Conservation (phyloP, 2,113 vertebrate species). For the Cariama cristata region DNA sequence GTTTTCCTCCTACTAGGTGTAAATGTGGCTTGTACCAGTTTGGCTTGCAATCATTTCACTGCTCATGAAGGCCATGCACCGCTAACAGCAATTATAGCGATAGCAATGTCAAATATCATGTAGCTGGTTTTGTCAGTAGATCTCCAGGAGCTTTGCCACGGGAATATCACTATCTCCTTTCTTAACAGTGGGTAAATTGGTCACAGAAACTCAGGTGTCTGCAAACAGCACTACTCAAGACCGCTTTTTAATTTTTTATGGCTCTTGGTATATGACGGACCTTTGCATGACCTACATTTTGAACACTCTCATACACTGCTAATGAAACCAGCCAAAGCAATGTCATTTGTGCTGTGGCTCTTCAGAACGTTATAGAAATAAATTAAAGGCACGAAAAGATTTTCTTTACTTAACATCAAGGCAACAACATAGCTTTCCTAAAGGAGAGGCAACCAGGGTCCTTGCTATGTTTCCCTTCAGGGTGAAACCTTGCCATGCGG, state of each 20-base stretch:
- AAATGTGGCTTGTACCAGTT: neutral
- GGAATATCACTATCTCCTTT: neutral
- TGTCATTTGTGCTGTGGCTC: neutral
- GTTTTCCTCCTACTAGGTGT: neutral
- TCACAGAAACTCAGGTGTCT: neutral
- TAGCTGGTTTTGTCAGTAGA: neutral
- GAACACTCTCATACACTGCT: neutral
- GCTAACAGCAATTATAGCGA: neutral
- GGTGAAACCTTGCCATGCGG: neutral
- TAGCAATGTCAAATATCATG: neutral
- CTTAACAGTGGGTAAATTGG: neutral
- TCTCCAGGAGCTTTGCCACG: neutral
- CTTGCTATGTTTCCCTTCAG: neutral
- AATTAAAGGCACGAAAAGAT: neutral
- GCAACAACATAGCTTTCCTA: neutral
- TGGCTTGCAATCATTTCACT: neutral
- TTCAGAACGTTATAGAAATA: neutral
- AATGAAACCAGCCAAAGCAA: neutral
- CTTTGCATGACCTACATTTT: neutral
- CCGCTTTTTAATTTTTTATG: rapidly evolving
- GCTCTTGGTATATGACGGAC: neutral
- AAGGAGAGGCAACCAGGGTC: neutral
- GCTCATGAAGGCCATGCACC: neutral
- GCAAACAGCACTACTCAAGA: neutral
- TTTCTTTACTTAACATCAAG: neutral